These are phyloP conservation scores for Drosophila ochracea DNA, from an alignment of 2,888 invertebrate genomes.

Conservation along the genomic window DNA sequence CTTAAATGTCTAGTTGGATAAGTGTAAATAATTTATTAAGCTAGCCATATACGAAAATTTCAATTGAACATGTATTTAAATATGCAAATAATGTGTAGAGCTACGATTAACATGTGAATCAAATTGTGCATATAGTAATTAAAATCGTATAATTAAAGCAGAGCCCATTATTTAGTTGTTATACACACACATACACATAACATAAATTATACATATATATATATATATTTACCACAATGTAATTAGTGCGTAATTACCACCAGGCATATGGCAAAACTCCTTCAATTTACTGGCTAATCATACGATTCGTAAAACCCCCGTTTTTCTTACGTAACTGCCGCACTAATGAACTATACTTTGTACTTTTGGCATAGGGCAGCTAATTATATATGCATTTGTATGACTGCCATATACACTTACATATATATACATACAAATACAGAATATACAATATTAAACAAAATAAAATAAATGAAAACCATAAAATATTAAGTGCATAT, in stretches of 20 bases:
- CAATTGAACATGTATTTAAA: constrained; percentile 41
- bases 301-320: constrained; percentile 18
- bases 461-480: constrained; percentile 13
- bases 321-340: constrained; percentile 36
- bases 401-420: constrained; percentile 29
- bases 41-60: constrained; percentile 23
- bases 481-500: constrained; percentile 56
- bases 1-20: constrained; percentile 16
- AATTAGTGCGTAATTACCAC: constrained; percentile 54
- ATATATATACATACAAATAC: constrained; percentile 23
- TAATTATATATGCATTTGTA: constrained; percentile 59
- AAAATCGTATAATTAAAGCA: constrained; percentile 52
- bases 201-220: neutral
- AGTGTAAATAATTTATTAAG: constrained; percentile 53
- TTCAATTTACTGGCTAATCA: constrained; percentile 63
- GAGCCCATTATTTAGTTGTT: constrained; percentile 62
- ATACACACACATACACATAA: constrained; percentile 24
- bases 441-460: constrained; percentile 30
- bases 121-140: constrained; percentile 78
- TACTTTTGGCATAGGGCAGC: constrained; percentile 41
- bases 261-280: constrained; percentile 69
- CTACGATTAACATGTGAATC: constrained; percentile 61
- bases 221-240: constrained; percentile 19
- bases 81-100: constrained; percentile 58
- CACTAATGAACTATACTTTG: constrained; percentile 67